Evolutionary conservation across 2,888 invertebrate genomes (phyloP), one percentile per base, ranked within the genome.

Genomic region (Autographa gamma): DNA sequence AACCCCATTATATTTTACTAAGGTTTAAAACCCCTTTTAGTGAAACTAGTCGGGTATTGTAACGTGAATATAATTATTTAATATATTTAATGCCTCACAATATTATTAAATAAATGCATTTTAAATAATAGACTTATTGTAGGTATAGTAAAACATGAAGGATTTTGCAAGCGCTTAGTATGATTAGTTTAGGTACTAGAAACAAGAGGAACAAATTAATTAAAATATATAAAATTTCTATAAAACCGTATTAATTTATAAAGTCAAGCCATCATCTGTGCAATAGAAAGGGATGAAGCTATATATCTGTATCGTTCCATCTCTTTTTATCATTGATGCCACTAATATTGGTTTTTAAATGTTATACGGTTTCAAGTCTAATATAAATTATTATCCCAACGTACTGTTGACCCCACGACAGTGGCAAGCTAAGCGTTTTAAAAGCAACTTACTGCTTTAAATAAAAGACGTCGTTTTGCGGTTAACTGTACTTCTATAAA

Each of bases 141-240:
- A 48, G n/a, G 16, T 48, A 16, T 14, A 43, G 34, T 7, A 5
- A 34, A 34, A 8, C 6, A 8, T 34, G 6, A 9, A 54, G 67
- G 54, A 68, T 74, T 74, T 71, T 14, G 54, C 66, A 70, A 73
- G 58, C 43, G 52, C 52, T 41, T 6, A 6, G 43, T 60, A 58
- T 43, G 11, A 56, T 25, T 66, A 52, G n/a, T 60, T 54, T 18
- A 38, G 77, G 77, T 77, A 69, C 79, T 67, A 81, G 77, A 79
- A 80, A 81, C 62, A 79, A 74, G 74, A 81, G 77, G 77, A 81
- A 61, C 63, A 59, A 19, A 69, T 52, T 38, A 13, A 41, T 14
- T 41, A 13, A 38, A 41, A 41, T 41, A 41, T 41, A 41, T 3
- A 14, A 14, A 13, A 41, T 38, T 1, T 9, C 38, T 38, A 38